A percentile compares a stretch with the other conserved stretches of the same genome.
Conservation (phyloP, 1,140 invertebrate genomes). For the Acromyrmex echinatior region DNA sequence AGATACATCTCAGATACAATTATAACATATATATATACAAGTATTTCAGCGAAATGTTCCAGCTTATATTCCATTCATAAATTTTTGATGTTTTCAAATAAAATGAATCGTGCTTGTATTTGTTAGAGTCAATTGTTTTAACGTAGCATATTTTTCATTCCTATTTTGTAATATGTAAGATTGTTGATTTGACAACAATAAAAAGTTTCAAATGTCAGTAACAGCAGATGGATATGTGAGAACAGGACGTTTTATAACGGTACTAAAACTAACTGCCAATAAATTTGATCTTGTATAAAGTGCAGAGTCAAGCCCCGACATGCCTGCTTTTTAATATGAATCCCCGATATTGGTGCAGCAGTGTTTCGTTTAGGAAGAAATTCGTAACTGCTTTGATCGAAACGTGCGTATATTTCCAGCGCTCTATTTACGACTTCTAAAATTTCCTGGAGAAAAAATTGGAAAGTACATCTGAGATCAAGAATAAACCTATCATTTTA, state of each 20-base stretch:
- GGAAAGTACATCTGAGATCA: neutral
- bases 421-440: constrained; percentile 17
- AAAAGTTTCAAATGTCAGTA: constrained; percentile 38
- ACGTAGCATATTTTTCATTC: neutral
- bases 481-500: neutral
- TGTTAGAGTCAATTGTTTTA: neutral
- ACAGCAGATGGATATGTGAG: constrained; percentile 28
- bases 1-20: neutral
- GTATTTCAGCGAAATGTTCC: neutral
- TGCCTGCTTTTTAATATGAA: constrained; percentile 55
- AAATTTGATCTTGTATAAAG: constrained; percentile 39
- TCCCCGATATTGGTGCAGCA: constrained; percentile 21
- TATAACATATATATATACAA: neutral
- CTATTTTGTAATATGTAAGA: constrained; percentile 10
- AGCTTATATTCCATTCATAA: neutral
- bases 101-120: neutral
- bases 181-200: neutral
- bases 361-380: constrained; percentile 47
- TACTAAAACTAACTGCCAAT: constrained; percentile 43
- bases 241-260: constrained; percentile 19
- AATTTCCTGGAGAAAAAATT: constrained; percentile 7
- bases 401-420: constrained; percentile 20
- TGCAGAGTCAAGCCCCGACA: neutral
- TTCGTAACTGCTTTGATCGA: constrained; percentile 42
- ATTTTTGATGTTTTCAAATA: neutral